Percentiles rank a stretch among this genome's conserved stretches.
phyloP scores from a whole-genome alignment of 2,113 vertebrate species.

The Vombatus ursinus region DNA sequence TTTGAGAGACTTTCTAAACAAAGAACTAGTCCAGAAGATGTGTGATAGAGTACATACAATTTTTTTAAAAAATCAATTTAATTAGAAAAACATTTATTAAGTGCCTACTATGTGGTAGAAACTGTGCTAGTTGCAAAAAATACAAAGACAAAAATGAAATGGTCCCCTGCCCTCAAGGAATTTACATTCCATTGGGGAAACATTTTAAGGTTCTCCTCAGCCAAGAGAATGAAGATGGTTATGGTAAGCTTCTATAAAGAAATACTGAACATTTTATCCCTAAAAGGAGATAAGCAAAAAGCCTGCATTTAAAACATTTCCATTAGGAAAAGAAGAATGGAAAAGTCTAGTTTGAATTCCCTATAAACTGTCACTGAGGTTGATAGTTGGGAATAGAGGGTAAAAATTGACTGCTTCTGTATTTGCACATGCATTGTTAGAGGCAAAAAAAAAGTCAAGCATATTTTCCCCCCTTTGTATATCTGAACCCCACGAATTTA shows the following conservation, averaged over 20 bases:
- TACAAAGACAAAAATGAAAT: background rate
- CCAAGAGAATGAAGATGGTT: conserved; percentile 27
- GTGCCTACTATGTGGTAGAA: background rate
- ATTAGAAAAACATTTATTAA: background rate
- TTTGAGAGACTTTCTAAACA: background rate
- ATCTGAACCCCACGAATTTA: conserved; percentile 24
- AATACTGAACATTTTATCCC: conserved; percentile 33
- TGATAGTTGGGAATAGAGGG: background rate
- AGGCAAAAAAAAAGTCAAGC: background rate
- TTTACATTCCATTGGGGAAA: background rate
- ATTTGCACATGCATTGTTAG: conserved; percentile 27
- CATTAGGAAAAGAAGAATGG: conserved; percentile 48
- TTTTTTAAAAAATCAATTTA: too few species aligned
- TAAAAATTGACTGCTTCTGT: conserved; percentile 6
- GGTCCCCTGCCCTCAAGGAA: background rate
- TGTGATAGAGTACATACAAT: background rate
- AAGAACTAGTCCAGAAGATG: background rate
- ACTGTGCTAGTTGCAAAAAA: background rate
- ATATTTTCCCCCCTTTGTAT: conserved; percentile 49
- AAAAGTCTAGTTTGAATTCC: conserved; percentile 49
- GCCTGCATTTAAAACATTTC: conserved; percentile 29
- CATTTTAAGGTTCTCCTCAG: conserved; percentile 3
- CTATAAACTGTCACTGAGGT: background rate
- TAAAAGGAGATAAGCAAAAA: conserved; percentile 36
- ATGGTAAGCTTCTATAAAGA: conserved; percentile 23